These are phyloP conservation scores for Trigoniulus corallinus DNA, from an alignment of 1,140 invertebrate species.

Conservation along the genomic window DNA sequence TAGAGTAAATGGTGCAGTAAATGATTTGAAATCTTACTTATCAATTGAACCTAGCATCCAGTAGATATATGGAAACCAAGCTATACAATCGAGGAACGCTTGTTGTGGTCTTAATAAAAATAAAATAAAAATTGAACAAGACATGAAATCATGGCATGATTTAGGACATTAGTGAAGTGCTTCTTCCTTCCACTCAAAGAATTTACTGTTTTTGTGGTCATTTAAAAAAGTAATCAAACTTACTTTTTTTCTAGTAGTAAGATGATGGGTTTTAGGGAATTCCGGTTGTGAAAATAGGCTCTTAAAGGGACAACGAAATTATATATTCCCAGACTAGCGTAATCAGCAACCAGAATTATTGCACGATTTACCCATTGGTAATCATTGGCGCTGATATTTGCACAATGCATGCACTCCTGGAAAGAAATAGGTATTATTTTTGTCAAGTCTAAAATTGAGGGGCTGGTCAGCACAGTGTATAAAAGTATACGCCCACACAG, in stretches of 20 bases:
- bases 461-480: too few species aligned
- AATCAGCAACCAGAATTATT: constrained; percentile 90
- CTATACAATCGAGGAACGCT: constrained; percentile 40
- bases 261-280: constrained; percentile 87
- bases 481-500: too few species aligned
- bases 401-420: constrained; percentile 75
- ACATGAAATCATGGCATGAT: too few species aligned
- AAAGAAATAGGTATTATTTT: neutral
- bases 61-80: constrained; percentile 81
- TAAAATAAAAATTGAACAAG: neutral
- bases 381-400: constrained; percentile 77
- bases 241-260: constrained; percentile 61
- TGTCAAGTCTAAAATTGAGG: neutral
- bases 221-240: constrained; percentile 10
- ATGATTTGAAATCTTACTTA: constrained; percentile 37
- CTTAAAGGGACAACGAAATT: constrained; percentile 94
- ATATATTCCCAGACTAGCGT: constrained; percentile 91
- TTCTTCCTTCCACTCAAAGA: too few species aligned
- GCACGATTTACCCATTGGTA: constrained; percentile 96
- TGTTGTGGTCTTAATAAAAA: constrained; percentile 50
- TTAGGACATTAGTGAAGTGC: too few species aligned
- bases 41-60: constrained; percentile 97
- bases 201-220: too few species aligned
- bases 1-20: neutral
- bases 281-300: constrained; percentile 87